These are phyloP conservation scores for Nezara viridula DNA, from an alignment of 2,888 invertebrate genomes.

Conservation along the genomic window DNA sequence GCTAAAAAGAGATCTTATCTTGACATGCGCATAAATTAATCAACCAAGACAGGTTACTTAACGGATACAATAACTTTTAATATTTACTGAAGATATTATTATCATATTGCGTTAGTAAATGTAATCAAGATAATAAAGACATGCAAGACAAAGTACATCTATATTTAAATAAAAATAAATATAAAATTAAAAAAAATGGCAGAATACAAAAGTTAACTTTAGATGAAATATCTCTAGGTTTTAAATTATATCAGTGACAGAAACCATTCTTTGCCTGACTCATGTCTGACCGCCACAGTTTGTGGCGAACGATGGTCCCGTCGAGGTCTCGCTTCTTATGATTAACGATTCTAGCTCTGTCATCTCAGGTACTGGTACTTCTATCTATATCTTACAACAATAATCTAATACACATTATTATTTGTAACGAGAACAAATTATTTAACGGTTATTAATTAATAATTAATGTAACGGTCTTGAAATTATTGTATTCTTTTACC, in stretches of 20 bases:
- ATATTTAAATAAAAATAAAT: background rate
- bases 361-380: background rate
- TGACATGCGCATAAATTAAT: background rate
- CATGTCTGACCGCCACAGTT: background rate
- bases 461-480: too few species aligned
- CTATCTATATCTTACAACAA: too few species aligned
- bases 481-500: too few species aligned
- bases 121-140: background rate
- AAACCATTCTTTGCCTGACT: conserved; percentile 3
- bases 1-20: background rate
- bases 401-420: too few species aligned
- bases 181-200: background rate
- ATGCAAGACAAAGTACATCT: background rate
- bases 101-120: background rate
- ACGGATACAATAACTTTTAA: background rate
- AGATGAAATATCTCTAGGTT: background rate
- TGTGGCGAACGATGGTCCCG: background rate
- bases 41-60: background rate
- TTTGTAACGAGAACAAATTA: too few species aligned
- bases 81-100: background rate
- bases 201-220: background rate
- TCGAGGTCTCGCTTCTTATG: background rate
- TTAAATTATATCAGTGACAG: background rate
- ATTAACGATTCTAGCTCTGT: background rate
- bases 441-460: too few species aligned